phyloP scores from a whole-genome alignment of 1,140 invertebrate species.

The Zaprionus tsacasi region DNA sequence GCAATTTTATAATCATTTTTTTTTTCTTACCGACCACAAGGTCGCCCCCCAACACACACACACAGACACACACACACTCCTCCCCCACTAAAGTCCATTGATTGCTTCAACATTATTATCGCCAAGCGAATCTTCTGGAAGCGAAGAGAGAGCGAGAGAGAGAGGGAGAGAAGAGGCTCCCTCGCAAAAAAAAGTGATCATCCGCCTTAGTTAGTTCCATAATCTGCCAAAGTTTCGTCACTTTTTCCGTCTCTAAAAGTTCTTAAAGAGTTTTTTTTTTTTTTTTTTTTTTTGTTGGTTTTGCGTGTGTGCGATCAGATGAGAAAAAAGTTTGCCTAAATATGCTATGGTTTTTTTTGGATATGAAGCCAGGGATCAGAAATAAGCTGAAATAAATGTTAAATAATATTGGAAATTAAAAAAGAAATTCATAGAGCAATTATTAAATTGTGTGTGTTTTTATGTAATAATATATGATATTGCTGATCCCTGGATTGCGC shows the following conservation, averaged over 20 bases:
- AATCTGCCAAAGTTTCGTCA: background rate
- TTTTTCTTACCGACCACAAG: background rate
- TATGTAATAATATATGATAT: too few relatives aligned
- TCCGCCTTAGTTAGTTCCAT: background rate
- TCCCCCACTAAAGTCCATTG: background rate
- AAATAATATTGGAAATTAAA: too few relatives aligned
- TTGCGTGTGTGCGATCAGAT: too few relatives aligned
- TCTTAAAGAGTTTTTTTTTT: background rate
- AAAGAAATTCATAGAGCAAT: too few relatives aligned
- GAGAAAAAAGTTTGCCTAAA: background rate
- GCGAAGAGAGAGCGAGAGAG: background rate
- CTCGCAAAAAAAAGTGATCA: background rate
- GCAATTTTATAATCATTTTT: background rate
- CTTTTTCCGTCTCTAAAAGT: background rate
- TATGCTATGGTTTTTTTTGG: background rate
- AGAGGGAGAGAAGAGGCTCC: background rate
- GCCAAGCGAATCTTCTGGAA: background rate
- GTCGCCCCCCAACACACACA: background rate
- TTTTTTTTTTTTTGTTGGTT: too few relatives aligned
- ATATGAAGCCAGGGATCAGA: too few relatives aligned
- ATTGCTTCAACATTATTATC: background rate
- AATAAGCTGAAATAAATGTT: background rate
- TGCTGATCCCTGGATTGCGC: too few relatives aligned
- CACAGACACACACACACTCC: background rate
- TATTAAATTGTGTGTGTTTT: too few relatives aligned